Evolutionary conservation across 1,140 invertebrate genomes (phyloP).

Genomic region (Brachionus calyciflorus): DNA sequence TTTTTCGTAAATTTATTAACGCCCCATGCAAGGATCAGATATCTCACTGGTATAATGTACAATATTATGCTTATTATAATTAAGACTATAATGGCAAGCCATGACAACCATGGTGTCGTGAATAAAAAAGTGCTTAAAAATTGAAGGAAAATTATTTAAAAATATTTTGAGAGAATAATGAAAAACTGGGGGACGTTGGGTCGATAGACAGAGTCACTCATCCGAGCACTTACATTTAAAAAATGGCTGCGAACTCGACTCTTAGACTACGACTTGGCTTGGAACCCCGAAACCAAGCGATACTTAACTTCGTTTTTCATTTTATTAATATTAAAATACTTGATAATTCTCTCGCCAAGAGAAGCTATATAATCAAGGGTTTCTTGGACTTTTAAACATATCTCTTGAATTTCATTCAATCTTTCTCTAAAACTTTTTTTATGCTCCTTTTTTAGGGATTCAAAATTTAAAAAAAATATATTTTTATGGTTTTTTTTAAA

Average conservation of each 20-base stretch:
- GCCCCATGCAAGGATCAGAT: slow-evolving; percentile 86
- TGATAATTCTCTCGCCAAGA: slow-evolving; percentile 84
- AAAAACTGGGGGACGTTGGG: no score
- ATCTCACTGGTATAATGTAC: slow-evolving; percentile 84
- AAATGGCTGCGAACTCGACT: no score
- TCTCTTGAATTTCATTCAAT: slow-evolving; percentile 88
- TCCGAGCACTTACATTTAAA: no score
- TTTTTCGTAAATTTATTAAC: slow-evolving; percentile 94
- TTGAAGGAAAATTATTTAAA: slow-evolving; percentile 46
- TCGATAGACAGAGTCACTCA: no score
- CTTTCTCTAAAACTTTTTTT: slow-evolving; percentile 91
- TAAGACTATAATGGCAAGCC: slow-evolving; percentile 77
- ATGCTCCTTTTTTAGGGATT: slow-evolving; percentile 64
- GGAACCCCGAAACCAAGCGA: no score
- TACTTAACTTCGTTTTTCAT: no score
- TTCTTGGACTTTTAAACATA: slow-evolving; percentile 80
- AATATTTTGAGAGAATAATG: no score
- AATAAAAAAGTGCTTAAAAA: slow-evolving; percentile 87
- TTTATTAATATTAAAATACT: slow-evolving; percentile 65
- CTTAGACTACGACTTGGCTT: no score
- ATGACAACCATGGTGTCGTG: slow-evolving; percentile 91
- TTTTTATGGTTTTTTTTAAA: not conserved
- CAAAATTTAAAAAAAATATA: not conserved
- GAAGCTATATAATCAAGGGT: slow-evolving; percentile 85
- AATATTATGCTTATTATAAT: slow-evolving; percentile 72